A percentile compares a stretch with the other conserved stretches of the same genome.
These are phyloP conservation scores for Phlogophora meticulosa DNA, from an alignment of 2,888 invertebrate genomes.

Conservation along the genomic window DNA sequence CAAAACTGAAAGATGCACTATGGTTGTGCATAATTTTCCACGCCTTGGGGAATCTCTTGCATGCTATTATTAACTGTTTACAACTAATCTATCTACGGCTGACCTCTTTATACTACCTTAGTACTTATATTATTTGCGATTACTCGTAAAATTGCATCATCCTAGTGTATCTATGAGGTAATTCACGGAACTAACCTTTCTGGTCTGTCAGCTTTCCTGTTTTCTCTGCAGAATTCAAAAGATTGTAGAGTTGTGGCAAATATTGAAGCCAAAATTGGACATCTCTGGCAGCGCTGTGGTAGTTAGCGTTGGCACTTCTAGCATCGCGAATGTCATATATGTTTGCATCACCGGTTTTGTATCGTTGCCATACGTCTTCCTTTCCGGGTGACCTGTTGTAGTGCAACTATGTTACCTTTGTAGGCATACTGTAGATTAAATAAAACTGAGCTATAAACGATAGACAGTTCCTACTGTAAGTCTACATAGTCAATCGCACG, in stretches of 20 bases:
- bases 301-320: conserved; percentile 41
- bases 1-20: too few species aligned
- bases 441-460: background rate
- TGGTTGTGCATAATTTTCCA: too few species aligned
- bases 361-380: conserved; percentile 92
- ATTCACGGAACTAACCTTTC: conserved; percentile 70
- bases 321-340: conserved; percentile 84
- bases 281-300: conserved; percentile 72
- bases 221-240: conserved; percentile 71
- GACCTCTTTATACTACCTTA: too few species aligned
- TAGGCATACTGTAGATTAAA: background rate
- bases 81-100: too few species aligned
- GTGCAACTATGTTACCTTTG: conserved; percentile 5
- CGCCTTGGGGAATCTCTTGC: too few species aligned
- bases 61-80: too few species aligned
- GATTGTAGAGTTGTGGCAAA: conserved; percentile 79
- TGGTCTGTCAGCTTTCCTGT: conserved; percentile 77
- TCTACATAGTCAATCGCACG: background rate
- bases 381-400: conserved; percentile 90
- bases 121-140: too few species aligned
- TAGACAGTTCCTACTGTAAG: background rate
- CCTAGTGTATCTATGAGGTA: too few species aligned
- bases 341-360: conserved; percentile 88
- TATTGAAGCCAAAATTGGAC: conserved; percentile 87
- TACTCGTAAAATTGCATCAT: too few species aligned